Conservation (phyloP, 2,797 vertebrate species). For the Liparis tanakae region DNA sequence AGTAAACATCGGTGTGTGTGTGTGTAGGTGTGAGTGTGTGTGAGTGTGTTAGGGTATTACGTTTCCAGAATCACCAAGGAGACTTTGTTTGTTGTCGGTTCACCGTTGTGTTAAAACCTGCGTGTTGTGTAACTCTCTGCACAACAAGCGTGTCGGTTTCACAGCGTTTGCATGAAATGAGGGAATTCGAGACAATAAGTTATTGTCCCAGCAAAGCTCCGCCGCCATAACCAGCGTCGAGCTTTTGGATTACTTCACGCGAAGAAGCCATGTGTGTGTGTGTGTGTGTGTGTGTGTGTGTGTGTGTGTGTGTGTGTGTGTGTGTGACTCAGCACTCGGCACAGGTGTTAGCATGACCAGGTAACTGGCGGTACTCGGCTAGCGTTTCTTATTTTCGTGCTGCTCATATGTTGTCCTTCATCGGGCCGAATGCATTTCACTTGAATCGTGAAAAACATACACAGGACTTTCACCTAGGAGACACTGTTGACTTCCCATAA, state of each 20-base stretch:
- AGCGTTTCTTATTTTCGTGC: too few species aligned
- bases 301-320: neutral
- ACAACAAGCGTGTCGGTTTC: neutral
- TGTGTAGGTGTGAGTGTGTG: conserved; percentile 6
- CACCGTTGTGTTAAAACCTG: neutral
- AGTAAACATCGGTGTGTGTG: conserved; percentile 6
- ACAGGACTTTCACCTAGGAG: too few species aligned
- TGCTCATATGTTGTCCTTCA: too few species aligned
- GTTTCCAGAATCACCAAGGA: neutral
- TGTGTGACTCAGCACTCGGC: neutral
- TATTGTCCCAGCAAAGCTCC: neutral
- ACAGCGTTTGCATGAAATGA: neutral
- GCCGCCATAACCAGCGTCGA: too few species aligned
- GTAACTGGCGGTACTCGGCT: neutral
- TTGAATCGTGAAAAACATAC: neutral
- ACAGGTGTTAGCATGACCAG: neutral
- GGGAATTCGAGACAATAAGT: too few species aligned
- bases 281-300: neutral
- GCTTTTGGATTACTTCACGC: neutral
- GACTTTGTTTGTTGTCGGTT: neutral
- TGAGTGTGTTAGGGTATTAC: too few species aligned
- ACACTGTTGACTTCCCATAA: too few species aligned
- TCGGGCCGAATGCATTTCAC: neutral
- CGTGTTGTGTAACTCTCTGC: neutral
- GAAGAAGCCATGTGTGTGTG: neutral